Percentiles rank a stretch among this genome's conserved stretches.
Conservation (phyloP, 2,888 invertebrate species). For the Megamerina dolium region DNA sequence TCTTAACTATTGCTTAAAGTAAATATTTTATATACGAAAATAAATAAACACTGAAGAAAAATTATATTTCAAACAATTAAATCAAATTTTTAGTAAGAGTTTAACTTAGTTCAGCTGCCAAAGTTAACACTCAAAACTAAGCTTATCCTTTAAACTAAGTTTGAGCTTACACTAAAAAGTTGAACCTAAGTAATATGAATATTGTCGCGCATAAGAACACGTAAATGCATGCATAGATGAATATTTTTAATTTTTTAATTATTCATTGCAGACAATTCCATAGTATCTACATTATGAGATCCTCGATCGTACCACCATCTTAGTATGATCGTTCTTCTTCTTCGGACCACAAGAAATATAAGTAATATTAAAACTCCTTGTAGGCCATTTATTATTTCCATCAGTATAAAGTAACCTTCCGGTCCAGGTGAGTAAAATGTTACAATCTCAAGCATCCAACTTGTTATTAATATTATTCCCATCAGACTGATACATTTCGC, state of each 20-base stretch:
- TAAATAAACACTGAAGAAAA: too few relatives aligned
- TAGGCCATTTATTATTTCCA: conserved; percentile 63
- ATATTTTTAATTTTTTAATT: conserved; percentile 7
- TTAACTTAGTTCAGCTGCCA: too few relatives aligned
- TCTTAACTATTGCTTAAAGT: too few relatives aligned
- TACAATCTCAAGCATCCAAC: conserved; percentile 66
- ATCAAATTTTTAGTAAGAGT: too few relatives aligned
- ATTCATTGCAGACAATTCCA: conserved; percentile 17
- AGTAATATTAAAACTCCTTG: conserved; percentile 64
- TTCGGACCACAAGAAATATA: conserved; percentile 54
- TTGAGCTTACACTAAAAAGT: too few relatives aligned
- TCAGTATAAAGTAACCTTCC: conserved; percentile 54
- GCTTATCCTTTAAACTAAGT: too few relatives aligned
- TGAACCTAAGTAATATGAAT: too few relatives aligned
- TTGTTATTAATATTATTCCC: conserved; percentile 62
- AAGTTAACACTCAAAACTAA: too few relatives aligned
- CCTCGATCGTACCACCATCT: conserved; percentile 49
- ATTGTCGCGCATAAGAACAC: too few relatives aligned
- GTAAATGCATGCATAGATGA: too few relatives aligned
- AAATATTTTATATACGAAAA: too few relatives aligned
- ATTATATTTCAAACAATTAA: too few relatives aligned
- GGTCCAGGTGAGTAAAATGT: conserved; percentile 51
- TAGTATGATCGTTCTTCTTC: conserved; percentile 40
- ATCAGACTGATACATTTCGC: conserved; percentile 50
- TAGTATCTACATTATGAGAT: conserved; percentile 34